Conservation (phyloP, 2,797 vertebrate species). For the Anabacerthia variegaticeps region DNA sequence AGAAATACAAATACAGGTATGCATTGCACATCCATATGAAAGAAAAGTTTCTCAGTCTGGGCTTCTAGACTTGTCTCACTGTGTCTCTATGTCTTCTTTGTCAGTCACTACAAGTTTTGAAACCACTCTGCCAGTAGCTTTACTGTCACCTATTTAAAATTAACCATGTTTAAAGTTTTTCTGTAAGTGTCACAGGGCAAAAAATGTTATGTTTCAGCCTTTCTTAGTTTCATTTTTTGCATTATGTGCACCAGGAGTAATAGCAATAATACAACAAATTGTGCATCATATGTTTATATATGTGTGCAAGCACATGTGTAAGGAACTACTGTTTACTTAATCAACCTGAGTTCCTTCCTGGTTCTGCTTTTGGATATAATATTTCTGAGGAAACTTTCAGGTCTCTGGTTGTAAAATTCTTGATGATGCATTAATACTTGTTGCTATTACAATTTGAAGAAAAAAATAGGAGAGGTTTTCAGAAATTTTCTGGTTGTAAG, state of each 20-base stretch:
- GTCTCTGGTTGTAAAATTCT: background rate
- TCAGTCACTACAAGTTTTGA: background rate
- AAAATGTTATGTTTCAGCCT: background rate
- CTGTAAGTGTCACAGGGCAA: background rate
- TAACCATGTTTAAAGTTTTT: background rate
- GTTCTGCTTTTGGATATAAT: background rate
- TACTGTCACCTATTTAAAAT: background rate
- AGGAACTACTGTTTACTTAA: background rate
- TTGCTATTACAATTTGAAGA: background rate
- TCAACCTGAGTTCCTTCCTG: background rate
- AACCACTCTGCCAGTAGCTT: background rate
- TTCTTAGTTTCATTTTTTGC: background rate
- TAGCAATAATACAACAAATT: background rate
- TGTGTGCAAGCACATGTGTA: rapidly evolving
- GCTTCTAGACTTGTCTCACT: background rate
- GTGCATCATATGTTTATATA: rapidly evolving
- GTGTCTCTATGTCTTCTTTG: background rate
- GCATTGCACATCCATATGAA: background rate
- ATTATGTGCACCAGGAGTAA: background rate
- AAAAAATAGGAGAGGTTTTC: background rate
- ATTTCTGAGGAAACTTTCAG: background rate
- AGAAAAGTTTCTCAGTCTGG: background rate
- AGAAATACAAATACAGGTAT: background rate
- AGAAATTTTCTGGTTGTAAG: background rate
- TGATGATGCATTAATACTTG: background rate